Evolutionary conservation across 1,140 invertebrate genomes (phyloP).

Genomic region (Stegodyphus dumicola): DNA sequence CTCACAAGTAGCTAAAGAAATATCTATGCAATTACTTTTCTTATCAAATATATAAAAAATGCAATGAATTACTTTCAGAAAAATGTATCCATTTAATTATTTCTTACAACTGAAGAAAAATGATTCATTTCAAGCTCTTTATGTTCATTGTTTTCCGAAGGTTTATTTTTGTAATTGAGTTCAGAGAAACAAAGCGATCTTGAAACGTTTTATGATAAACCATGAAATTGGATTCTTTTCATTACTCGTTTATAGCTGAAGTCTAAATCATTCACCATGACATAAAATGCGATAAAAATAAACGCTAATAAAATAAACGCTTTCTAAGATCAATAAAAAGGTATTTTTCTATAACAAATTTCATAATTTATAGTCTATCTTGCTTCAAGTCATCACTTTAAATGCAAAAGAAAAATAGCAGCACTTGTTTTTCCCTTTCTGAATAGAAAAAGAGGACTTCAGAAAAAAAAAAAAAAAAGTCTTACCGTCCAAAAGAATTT

Average conservation of each 20-base stretch:
- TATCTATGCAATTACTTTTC: no score
- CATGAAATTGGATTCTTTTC: slow-evolving; percentile 2
- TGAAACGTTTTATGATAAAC: background rate
- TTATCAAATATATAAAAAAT: no score
- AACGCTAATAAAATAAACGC: background rate
- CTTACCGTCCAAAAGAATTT: background rate
- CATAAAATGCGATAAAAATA: background rate
- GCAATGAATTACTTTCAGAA: no score
- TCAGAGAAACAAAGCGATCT: background rate
- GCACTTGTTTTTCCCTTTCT: no score
- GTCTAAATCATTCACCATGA: background rate
- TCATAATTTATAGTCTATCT: background rate
- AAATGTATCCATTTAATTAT: no score
- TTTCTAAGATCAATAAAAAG: background rate
- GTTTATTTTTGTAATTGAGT: no score
- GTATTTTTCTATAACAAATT: background rate
- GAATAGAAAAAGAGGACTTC: no score
- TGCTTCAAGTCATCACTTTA: background rate
- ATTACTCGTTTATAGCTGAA: background rate
- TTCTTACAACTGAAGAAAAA: no score
- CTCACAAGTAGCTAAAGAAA: no score
- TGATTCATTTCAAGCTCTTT: no score
- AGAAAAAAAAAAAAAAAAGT: no score
- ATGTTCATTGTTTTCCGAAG: no score
- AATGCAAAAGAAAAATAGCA: background rate